Conservation (phyloP, 1,140 invertebrate species). For the Protaetia brevitarsis region DNA sequence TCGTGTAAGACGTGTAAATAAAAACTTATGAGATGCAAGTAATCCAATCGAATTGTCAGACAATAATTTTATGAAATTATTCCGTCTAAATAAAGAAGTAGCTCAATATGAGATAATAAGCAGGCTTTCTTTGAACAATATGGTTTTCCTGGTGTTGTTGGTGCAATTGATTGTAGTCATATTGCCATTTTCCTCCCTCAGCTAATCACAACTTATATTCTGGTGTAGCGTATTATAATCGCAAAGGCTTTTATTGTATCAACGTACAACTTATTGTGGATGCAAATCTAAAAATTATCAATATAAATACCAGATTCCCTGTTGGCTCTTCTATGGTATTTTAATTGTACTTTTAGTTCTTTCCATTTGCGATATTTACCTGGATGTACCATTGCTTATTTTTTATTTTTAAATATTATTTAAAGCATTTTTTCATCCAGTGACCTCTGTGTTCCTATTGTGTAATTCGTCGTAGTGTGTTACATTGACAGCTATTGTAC, state of each 20-base stretch:
- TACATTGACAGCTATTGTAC: no score
- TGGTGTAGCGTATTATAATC: slow-evolving; percentile 21
- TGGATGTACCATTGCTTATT: no score
- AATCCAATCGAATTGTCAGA: neutral
- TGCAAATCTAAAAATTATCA: slow-evolving; percentile 34
- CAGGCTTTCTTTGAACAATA: slow-evolving; percentile 1
- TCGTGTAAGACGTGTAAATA: neutral
- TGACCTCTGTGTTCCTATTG: no score
- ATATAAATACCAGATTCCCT: slow-evolving; percentile 38
- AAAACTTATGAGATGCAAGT: neutral
- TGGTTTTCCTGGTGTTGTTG: slow-evolving; percentile 44
- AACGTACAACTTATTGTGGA: slow-evolving; percentile 34
- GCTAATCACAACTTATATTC: slow-evolving; percentile 19
- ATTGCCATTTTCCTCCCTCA: slow-evolving; percentile 29
- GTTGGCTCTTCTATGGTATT: no score
- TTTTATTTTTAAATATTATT: no score
- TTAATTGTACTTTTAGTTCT: no score
- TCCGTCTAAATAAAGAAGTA: neutral
- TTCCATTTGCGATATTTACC: no score
- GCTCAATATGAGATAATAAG: neutral
- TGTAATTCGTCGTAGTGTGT: no score
- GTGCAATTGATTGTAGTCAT: slow-evolving; percentile 48
- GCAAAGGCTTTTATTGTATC: slow-evolving; percentile 26
- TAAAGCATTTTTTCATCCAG: no score
- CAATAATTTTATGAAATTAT: neutral